phyloP scores from a whole-genome alignment of 2,797 vertebrate species.

The Rallus crepitans region DNA sequence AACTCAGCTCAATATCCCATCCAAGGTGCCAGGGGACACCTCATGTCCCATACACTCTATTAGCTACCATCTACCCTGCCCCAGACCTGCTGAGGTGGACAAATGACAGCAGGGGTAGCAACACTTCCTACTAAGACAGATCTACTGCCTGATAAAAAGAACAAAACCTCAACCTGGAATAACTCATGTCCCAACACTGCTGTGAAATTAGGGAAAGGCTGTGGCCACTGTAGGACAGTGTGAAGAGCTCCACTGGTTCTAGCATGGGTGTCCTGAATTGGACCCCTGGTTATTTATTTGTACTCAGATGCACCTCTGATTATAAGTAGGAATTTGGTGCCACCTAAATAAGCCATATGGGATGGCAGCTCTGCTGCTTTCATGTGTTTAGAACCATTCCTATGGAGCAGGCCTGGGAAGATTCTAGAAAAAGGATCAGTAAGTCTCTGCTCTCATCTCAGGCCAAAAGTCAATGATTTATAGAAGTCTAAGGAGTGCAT shows the following conservation, averaged over 20 bases:
- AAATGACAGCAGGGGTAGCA: background rate
- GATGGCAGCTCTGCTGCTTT: background rate
- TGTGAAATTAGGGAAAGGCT: background rate
- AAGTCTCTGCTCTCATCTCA: background rate
- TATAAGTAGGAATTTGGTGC: background rate
- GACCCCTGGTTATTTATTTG: background rate
- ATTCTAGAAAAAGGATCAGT: background rate
- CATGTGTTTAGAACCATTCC: background rate
- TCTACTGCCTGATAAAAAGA: background rate
- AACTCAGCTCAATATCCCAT: background rate
- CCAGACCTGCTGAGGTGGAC: background rate
- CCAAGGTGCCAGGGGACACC: rapidly evolving
- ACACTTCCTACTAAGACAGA: background rate
- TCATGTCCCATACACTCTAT: background rate
- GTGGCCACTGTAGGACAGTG: background rate
- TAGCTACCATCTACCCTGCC: background rate
- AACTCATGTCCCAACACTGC: background rate
- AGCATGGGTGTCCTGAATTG: background rate
- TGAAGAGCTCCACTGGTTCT: background rate
- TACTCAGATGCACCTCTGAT: background rate
- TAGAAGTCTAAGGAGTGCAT: background rate
- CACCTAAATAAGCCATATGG: background rate
- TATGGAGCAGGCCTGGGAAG: background rate
- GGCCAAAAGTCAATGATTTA: background rate
- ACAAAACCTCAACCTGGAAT: background rate